A percentile compares a stretch with the other conserved stretches of the same genome.
Conservation (phyloP, 2,888 invertebrate species). For the Camponotus fellah region DNA sequence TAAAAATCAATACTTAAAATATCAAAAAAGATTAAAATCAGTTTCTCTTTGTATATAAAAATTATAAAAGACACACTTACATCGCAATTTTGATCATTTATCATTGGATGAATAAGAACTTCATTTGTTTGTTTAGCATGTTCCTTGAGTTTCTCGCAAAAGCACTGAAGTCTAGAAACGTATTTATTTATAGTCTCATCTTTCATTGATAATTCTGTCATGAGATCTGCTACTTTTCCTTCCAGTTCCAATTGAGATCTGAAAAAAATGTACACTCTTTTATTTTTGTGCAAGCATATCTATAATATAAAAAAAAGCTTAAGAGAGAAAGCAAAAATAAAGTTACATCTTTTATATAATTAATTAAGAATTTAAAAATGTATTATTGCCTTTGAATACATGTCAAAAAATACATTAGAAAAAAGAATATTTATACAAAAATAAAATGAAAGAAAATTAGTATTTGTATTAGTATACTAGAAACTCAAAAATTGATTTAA, state of each 20-base stretch:
- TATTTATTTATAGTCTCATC: constrained; percentile 76
- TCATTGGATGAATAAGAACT: constrained; percentile 58
- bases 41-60: not conserved
- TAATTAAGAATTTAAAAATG: not conserved
- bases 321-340: not conserved
- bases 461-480: not conserved
- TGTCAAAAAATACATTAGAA: not conserved
- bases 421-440: not conserved
- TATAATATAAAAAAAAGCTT: constrained; percentile 3
- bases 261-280: constrained; percentile 32
- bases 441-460: not conserved
- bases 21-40: constrained; percentile 10
- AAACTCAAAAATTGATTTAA: not conserved
- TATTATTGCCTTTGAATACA: not conserved
- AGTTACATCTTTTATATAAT: not conserved
- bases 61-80: constrained; percentile 73
- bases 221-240: constrained; percentile 74
- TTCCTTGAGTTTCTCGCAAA: constrained; percentile 75
- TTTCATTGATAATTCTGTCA: constrained; percentile 73
- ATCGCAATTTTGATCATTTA: constrained; percentile 65
- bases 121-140: constrained; percentile 66
- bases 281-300: not conserved
- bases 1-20: not conserved
- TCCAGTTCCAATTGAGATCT: constrained; percentile 77
- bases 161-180: constrained; percentile 73